phyloP scores from a whole-genome alignment of 2,797 vertebrate species.

The Bucorvus abyssinicus region DNA sequence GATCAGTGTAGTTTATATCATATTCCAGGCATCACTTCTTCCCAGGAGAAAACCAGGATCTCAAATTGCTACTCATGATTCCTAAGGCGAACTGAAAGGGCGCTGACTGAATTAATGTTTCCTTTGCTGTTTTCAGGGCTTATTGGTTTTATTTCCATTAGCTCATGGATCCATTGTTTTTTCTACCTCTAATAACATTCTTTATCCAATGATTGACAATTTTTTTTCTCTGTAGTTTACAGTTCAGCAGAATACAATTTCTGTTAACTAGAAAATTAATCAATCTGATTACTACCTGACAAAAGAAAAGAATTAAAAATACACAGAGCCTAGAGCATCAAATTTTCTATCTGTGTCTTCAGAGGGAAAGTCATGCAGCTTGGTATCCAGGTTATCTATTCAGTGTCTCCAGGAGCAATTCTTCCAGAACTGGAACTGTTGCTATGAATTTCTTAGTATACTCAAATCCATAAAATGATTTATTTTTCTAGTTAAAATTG shows the following conservation, averaged over 20 bases:
- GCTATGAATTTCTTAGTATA: background rate
- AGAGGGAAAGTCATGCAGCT: background rate
- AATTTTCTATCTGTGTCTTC: background rate
- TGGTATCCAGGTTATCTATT: background rate
- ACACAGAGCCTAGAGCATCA: background rate
- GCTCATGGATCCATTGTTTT: conserved; percentile 42
- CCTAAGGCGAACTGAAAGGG: conserved; percentile 73
- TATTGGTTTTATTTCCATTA: conserved; percentile 77
- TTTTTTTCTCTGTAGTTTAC: conserved; percentile 43
- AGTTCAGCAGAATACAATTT: background rate
- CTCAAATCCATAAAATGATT: background rate
- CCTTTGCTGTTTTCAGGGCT: conserved; percentile 62
- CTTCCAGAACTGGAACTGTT: background rate
- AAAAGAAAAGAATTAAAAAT: conserved; percentile 23
- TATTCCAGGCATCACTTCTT: conserved; percentile 75
- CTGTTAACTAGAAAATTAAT: conserved; percentile 56
- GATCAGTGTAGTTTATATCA: conserved; percentile 80
- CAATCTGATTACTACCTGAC: conserved; percentile 33
- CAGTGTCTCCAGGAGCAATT: background rate
- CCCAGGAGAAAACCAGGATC: conserved; percentile 78
- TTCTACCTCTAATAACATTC: conserved; percentile 51
- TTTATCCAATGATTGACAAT: conserved; percentile 32
- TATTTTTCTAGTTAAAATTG: background rate
- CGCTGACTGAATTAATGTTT: conserved; percentile 75
- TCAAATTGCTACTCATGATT: conserved; percentile 76